Conservation (phyloP, 2,797 vertebrate species). For the Falco rusticolus region DNA sequence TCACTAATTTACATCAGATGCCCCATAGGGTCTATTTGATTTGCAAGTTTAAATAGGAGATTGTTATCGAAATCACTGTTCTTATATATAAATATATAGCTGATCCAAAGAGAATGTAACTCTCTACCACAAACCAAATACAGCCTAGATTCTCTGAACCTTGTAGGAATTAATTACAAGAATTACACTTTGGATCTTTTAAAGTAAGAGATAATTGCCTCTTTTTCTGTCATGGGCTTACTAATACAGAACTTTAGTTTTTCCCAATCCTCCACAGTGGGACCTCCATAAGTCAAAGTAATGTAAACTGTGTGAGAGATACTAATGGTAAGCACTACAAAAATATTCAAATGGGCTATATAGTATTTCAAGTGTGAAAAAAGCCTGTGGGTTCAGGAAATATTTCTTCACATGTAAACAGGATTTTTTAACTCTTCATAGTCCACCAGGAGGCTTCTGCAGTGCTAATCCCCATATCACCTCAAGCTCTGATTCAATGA, state of each 20-base stretch:
- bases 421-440: conserved; percentile 17
- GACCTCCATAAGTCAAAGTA: conserved; percentile 63
- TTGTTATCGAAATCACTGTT: conserved; percentile 5
- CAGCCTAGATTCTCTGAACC: conserved; percentile 35
- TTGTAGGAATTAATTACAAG: conserved; percentile 56
- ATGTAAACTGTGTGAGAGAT: conserved; percentile 58
- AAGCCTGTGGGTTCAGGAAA: conserved; percentile 44
- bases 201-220: conserved; percentile 58
- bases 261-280: conserved; percentile 50
- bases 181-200: conserved; percentile 54
- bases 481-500: not conserved
- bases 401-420: conserved; percentile 33
- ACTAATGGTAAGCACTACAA: conserved; percentile 50
- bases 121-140: conserved; percentile 27
- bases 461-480: not conserved
- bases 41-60: conserved; percentile 40
- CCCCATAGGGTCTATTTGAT: conserved; percentile 16
- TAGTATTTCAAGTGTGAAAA: conserved; percentile 64
- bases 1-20: conserved; percentile 10
- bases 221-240: conserved; percentile 46
- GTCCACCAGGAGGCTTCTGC: not conserved
- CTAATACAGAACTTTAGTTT: conserved; percentile 46
- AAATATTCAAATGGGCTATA: conserved; percentile 56
- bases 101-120: conserved; percentile 37
- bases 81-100: conserved; percentile 22